Evolutionary conservation across 2,113 vertebrate species (phyloP).

Genomic region (Mixornis gularis): DNA sequence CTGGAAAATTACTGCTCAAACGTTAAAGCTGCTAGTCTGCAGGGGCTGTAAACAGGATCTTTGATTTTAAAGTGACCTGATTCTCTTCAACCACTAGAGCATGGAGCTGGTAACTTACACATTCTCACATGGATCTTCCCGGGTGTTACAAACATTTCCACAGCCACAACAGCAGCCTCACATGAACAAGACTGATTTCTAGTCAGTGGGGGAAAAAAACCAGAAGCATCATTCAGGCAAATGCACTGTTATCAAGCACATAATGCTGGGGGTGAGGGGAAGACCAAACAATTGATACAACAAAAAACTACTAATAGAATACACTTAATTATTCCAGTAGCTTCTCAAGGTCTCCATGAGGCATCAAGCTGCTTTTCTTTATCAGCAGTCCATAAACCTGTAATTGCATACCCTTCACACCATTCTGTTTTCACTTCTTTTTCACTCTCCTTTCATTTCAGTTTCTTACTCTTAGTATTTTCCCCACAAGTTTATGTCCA

Average conservation of each 20-base stretch:
- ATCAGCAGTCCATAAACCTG: not conserved
- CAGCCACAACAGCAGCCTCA: not conserved
- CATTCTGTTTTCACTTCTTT: not conserved
- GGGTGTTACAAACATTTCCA: not conserved
- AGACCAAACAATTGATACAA: not conserved
- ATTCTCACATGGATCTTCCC: not conserved
- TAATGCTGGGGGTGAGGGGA: not conserved
- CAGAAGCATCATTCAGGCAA: not conserved
- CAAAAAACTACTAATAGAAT: fast-evolving
- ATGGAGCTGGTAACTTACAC: not conserved
- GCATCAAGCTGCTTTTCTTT: not conserved
- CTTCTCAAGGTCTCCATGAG: not conserved
- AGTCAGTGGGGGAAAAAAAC: not conserved
- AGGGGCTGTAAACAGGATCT: not conserved
- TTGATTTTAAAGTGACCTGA: not conserved
- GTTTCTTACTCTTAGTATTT: not conserved
- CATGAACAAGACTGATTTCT: not conserved
- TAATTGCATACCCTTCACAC: not conserved
- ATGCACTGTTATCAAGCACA: not conserved
- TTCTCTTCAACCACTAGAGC: not conserved
- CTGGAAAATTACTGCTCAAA: slow-evolving; percentile 6
- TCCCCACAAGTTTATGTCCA: not conserved
- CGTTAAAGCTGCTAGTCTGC: not conserved
- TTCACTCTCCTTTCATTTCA: not conserved
- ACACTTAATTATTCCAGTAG: not conserved